Percentiles rank a stretch among this genome's conserved stretches.
Evolutionary conservation across 2,113 vertebrate species (phyloP).

Genomic region (Myotis yumanensis): DNA sequence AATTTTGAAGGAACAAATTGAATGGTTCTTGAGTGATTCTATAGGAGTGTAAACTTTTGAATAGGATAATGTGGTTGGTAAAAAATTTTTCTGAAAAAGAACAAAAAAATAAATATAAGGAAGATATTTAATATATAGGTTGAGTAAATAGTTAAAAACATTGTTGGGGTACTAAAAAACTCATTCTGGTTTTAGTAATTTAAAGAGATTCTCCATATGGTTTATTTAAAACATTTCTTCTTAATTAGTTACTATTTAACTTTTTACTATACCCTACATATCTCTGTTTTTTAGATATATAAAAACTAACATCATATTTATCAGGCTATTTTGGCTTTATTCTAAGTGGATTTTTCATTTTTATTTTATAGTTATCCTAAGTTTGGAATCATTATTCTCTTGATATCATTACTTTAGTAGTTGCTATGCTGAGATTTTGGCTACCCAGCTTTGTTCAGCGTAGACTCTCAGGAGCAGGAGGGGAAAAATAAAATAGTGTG

Average conservation of each 20-base stretch:
- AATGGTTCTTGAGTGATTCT: background rate
- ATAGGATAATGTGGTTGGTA: background rate
- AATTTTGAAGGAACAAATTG: slow-evolving; percentile 29
- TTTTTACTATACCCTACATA: background rate
- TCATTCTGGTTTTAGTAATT: background rate
- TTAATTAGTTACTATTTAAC: slow-evolving; percentile 35
- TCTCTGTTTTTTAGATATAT: background rate
- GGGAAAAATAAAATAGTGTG: slow-evolving; percentile 5
- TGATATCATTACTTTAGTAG: slow-evolving; percentile 66
- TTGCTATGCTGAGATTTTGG: background rate
- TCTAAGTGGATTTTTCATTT: background rate
- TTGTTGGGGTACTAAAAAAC: background rate
- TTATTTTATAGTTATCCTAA: slow-evolving; percentile 54
- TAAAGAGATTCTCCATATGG: background rate
- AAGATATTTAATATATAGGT: background rate
- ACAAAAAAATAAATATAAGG: background rate
- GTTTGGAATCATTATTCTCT: slow-evolving; percentile 59
- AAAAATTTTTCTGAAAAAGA: slow-evolving; percentile 23
- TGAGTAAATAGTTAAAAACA: slow-evolving; percentile 31
- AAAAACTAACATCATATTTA: background rate
- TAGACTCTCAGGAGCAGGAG: slow-evolving; percentile 30
- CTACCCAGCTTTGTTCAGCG: background rate
- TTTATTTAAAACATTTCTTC: background rate
- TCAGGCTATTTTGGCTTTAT: slow-evolving; percentile 11
- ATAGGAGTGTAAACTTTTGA: background rate